A percentile compares a stretch with the other conserved stretches of the same genome.
phyloP scores from a whole-genome alignment of 2,888 invertebrate species.

The Nezara viridula region DNA sequence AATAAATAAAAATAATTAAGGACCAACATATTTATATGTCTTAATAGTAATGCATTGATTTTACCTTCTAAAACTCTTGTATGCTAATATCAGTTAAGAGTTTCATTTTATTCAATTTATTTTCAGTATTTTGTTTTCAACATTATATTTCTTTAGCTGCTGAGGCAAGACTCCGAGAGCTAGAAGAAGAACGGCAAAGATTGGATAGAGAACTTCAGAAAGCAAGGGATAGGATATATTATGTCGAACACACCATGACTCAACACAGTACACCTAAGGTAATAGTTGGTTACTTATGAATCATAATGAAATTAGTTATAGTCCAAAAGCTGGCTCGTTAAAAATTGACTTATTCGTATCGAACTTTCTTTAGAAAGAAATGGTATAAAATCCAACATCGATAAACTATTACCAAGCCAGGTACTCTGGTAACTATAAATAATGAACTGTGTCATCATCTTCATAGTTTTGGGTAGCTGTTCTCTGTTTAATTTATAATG shows the following conservation, averaged over 20 bases:
- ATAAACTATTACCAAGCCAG: neutral
- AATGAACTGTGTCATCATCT: neutral
- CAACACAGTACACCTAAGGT: conserved; percentile 57
- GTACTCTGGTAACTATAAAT: neutral
- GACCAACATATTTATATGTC: too few relatives aligned
- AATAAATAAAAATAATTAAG: too few relatives aligned
- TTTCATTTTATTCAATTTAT: too few relatives aligned
- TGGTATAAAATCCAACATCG: neutral
- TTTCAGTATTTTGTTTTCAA: too few relatives aligned
- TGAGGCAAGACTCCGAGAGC: conserved; percentile 77
- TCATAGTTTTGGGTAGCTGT: too few relatives aligned
- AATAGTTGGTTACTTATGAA: neutral
- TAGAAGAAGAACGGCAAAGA: conserved; percentile 79
- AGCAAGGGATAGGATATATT: conserved; percentile 77
- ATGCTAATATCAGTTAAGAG: too few relatives aligned
- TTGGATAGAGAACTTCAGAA: conserved; percentile 80
- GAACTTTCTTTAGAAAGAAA: neutral
- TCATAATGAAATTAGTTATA: neutral
- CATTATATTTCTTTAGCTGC: too few relatives aligned
- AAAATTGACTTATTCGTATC: neutral
- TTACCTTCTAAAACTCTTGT: too few relatives aligned
- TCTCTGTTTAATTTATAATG: neutral
- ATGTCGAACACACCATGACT: conserved; percentile 69
- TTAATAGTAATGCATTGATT: too few relatives aligned
- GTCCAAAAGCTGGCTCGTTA: neutral